These are phyloP conservation scores for Lamellibrachia satsuma DNA, from an alignment of 2,888 invertebrate genomes.

Conservation along the genomic window DNA sequence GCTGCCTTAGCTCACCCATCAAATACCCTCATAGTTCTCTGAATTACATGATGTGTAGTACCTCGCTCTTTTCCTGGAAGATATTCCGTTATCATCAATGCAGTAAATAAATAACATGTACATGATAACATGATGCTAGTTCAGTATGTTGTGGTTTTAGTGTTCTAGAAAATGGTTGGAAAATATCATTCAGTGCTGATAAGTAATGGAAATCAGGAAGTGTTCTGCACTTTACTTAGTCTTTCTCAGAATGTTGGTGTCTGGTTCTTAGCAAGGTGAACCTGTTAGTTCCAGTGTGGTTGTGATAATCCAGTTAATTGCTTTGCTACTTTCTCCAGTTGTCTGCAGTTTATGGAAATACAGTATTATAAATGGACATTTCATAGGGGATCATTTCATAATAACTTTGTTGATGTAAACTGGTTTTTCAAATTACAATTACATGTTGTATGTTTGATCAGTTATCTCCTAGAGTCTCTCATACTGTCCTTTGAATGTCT, in stretches of 20 bases:
- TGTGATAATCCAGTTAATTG: neutral
- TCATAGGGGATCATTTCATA: no score
- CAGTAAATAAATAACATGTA: neutral
- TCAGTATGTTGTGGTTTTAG: neutral
- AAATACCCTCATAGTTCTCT: neutral
- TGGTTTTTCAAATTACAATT: no score
- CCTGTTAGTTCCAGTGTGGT: neutral
- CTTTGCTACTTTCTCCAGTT: no score
- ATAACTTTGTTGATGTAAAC: no score
- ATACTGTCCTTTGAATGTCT: neutral
- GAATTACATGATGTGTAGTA: neutral
- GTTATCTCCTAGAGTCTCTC: no score
- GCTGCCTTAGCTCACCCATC: neutral
- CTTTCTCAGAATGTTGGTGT: neutral
- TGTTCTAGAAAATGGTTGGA: neutral
- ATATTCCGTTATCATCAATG: neutral
- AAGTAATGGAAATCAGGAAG: neutral
- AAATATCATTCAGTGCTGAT: neutral
- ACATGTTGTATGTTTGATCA: no score
- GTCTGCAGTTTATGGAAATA: no score
- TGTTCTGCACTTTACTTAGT: neutral
- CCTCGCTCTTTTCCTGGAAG: neutral
- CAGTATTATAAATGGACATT: no score
- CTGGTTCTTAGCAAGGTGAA: neutral
- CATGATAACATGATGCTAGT: neutral